These are phyloP conservation scores for Tringa solitaria DNA, from an alignment of 2,113 vertebrate species.

Conservation along the genomic window DNA sequence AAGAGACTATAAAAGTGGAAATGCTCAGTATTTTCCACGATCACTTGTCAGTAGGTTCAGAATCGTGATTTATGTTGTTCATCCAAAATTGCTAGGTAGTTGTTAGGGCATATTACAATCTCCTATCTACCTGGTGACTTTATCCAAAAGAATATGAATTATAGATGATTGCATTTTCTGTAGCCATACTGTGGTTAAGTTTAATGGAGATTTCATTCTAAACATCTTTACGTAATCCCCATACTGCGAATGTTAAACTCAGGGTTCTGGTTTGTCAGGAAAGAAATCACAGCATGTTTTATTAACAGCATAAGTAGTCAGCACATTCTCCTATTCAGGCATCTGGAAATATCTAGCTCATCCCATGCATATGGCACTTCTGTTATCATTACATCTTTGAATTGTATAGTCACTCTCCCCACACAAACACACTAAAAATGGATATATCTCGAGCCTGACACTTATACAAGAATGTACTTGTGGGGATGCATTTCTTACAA, in stretches of 20 bases:
- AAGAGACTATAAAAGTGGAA: not conserved
- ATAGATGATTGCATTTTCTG: not conserved
- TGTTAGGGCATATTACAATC: not conserved
- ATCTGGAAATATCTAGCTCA: slow-evolving; percentile 64
- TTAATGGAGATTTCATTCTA: not conserved
- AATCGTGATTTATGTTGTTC: not conserved
- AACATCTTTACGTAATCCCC: slow-evolving; percentile 22
- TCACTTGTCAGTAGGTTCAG: not conserved
- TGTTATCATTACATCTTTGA: slow-evolving; percentile 44
- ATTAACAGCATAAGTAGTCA: slow-evolving; percentile 45
- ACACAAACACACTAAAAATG: slow-evolving; percentile 60
- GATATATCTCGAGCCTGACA: slow-evolving; percentile 8
- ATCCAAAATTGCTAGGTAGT: not conserved
- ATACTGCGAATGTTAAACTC: not conserved
- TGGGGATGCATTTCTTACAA: not conserved
- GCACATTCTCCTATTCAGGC: slow-evolving; percentile 29
- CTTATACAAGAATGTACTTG: not conserved
- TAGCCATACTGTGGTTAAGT: not conserved
- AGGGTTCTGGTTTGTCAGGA: not conserved
- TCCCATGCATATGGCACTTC: slow-evolving; percentile 42
- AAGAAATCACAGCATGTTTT: slow-evolving; percentile 28
- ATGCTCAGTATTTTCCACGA: accelerated
- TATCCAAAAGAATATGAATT: not conserved
- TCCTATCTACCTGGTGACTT: not conserved
- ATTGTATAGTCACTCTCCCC: slow-evolving; percentile 44